Percentiles rank a stretch among this genome's conserved stretches.
Evolutionary conservation across 2,888 invertebrate species (phyloP).

Genomic region (Flabesymbios commensalis): DNA sequence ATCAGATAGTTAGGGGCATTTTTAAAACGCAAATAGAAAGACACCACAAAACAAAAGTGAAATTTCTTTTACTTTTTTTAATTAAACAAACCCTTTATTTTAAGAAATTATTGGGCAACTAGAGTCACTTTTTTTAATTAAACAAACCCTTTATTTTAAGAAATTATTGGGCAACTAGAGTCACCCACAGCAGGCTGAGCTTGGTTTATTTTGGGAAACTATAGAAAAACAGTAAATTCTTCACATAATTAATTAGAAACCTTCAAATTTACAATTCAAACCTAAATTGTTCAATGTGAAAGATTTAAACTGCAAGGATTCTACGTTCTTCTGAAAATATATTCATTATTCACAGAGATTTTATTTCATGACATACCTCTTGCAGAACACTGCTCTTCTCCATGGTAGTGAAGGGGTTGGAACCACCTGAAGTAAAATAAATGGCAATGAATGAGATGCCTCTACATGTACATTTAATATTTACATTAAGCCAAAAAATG

Average conservation of each 20-base stretch:
- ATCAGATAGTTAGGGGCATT: too few species aligned
- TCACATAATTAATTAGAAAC: background rate
- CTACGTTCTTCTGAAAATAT: conserved; percentile 3
- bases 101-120: too few species aligned
- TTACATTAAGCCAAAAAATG: too few species aligned
- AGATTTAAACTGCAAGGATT: conserved; percentile 4
- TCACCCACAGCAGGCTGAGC: too few species aligned
- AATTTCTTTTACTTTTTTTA: too few species aligned
- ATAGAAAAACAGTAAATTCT: background rate
- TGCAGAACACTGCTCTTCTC: conserved; percentile 97
- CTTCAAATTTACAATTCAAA: background rate
- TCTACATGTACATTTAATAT: background rate
- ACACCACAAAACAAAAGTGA: too few species aligned
- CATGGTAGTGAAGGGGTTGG: conserved; percentile 87
- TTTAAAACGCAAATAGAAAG: too few species aligned
- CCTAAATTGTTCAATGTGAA: background rate
- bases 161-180: too few species aligned
- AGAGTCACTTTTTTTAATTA: too few species aligned
- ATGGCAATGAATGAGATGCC: background rate
- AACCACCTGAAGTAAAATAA: conserved; percentile 65
- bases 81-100: too few species aligned
- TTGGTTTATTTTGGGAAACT: background rate
- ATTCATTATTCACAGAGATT: background rate
- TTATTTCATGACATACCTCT: conserved; percentile 69
- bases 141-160: background rate